Conservation (phyloP, 2,888 invertebrate genomes). For the Aphidius colemani region DNA sequence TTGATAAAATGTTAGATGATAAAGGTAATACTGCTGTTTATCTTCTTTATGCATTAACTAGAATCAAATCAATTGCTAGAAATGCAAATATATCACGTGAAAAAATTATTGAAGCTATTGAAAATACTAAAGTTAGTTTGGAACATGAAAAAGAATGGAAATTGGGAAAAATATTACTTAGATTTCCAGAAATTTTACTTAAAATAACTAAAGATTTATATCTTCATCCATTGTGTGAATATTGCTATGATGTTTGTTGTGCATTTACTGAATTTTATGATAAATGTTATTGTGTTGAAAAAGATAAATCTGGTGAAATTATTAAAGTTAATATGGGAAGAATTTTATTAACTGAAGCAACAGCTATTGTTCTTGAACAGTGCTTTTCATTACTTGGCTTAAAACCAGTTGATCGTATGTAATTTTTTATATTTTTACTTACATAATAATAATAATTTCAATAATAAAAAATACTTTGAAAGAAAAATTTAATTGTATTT, state of each 20-base stretch:
- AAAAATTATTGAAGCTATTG: constrained; percentile 67
- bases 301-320: constrained; percentile 79
- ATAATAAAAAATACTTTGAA: background rate
- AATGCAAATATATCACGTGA: constrained; percentile 72
- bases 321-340: constrained; percentile 83
- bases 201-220: constrained; percentile 82
- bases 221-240: constrained; percentile 91
- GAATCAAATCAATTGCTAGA: constrained; percentile 89
- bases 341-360: constrained; percentile 89
- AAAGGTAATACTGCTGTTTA: constrained; percentile 99
- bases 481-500: background rate
- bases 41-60: constrained; percentile 89
- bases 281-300: constrained; percentile 95
- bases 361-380: constrained; percentile 83
- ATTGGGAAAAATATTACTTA: constrained; percentile 82
- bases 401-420: constrained; percentile 91
- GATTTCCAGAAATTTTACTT: constrained; percentile 85
- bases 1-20: constrained; percentile 98
- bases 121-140: constrained; percentile 69
- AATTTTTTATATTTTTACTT: constrained; percentile 44
- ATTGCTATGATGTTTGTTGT: constrained; percentile 91
- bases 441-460: background rate
- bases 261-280: constrained; percentile 97
- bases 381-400: constrained; percentile 92
- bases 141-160: constrained; percentile 95